Evolutionary conservation across 92 coral and sea anemone species (phyloP).

Genomic region (Heteractis magnifica): DNA sequence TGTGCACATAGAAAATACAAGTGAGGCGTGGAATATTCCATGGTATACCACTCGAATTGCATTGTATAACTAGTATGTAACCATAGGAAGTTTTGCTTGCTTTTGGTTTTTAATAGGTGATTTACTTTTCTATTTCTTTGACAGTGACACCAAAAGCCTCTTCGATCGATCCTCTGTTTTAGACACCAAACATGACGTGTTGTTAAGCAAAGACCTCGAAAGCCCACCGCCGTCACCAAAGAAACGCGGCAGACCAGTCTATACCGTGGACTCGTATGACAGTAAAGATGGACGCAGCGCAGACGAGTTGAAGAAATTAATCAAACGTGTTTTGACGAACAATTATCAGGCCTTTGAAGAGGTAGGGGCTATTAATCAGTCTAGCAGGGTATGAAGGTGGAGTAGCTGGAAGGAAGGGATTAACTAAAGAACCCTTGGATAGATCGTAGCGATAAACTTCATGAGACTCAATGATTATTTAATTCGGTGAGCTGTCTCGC

Average conservation of each 20-base stretch:
- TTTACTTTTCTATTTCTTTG: not conserved
- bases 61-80: too few relatives aligned
- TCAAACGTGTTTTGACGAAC: constrained; percentile 58
- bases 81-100: too few relatives aligned
- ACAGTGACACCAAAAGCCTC: constrained; percentile 84
- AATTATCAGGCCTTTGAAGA: constrained; percentile 80
- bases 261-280: constrained; percentile 80
- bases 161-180: constrained; percentile 82
- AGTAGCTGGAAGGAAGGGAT: too few relatives aligned
- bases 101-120: too few relatives aligned
- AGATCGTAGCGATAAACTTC: too few relatives aligned
- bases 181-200: constrained; percentile 54
- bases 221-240: constrained; percentile 85
- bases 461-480: too few relatives aligned
- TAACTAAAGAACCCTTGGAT: too few relatives aligned
- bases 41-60: too few relatives aligned
- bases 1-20: too few relatives aligned
- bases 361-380: constrained; percentile 33
- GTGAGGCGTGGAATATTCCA: too few relatives aligned
- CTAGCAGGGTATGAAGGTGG: too few relatives aligned
- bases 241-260: constrained; percentile 72
- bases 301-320: constrained; percentile 65
- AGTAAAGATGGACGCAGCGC: constrained; percentile 90
- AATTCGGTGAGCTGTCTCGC: too few relatives aligned
- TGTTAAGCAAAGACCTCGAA: constrained; percentile 58